Evolutionary conservation across 2,888 invertebrate species (phyloP), one percentile per base, ranked within the genome.

Genomic region (Rapana venosa): DNA sequence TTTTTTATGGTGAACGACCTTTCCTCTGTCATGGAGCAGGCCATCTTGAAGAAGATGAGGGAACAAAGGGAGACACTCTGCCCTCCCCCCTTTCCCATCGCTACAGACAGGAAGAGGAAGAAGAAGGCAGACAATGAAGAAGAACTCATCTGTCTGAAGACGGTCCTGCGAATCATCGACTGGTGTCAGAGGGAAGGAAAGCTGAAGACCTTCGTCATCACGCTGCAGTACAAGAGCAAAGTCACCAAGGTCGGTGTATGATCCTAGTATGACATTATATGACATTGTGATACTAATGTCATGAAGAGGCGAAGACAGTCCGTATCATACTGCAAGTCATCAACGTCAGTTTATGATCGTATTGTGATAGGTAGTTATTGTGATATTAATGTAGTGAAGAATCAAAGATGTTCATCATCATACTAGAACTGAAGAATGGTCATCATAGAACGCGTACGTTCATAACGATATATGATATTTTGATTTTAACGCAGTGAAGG

Each of bases 121-220:
- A 96, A 96, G 90, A 97, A 97, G 95, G 97, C 97, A 0, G 96
- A 58, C 26, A 35, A 96, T 87, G 95, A 35, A n/a, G 84, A 47
- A n/a, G 84, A 83, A 11, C 15, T 13, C 0, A 97, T 97, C 85
- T 97, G 98, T 94, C 97, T 97, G 91, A 97, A 97, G 94, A 97
- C 98, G 0, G 94, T 98, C 47, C 94, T 97, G 15, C 96, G 97
- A 30, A 94, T 98, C 30, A 94, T 98, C 35, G 96, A 96, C 47
- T 97, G 97, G 90, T 95, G 98, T 90, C 96, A 97, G 0, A 96
- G 96, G 89, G 97, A 97, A 85, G 97, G 97, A 20, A 96, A 97
- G 90, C 95, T 97, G 13, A 97, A 97, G 94, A 96, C 97, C 32
- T 96, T 97, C 35, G 94, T 94, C 91, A 94, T 97, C n/a, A 95